A percentile compares a stretch with the other conserved stretches of the same genome.
These are phyloP conservation scores for Leuciscus waleckii DNA, from an alignment of 2,797 vertebrate genomes.

Conservation along the genomic window DNA sequence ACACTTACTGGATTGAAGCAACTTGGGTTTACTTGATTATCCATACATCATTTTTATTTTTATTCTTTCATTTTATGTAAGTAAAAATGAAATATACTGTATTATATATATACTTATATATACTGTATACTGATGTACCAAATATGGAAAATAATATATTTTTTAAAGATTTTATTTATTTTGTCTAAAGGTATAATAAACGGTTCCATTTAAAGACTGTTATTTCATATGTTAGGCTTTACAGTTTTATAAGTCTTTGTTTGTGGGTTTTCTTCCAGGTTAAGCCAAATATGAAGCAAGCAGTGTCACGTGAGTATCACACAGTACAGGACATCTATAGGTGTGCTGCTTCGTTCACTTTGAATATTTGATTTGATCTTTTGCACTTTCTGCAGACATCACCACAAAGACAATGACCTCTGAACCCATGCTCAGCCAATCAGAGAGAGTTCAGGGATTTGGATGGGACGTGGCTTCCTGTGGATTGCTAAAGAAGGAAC, in stretches of 20 bases:
- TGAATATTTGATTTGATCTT: neutral
- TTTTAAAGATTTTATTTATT: neutral
- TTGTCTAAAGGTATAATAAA: too few species aligned
- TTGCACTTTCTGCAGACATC: constrained; percentile 43
- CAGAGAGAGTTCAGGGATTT: constrained; percentile 60
- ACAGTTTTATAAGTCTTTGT: neutral
- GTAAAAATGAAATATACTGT: too few species aligned
- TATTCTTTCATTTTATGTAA: too few species aligned
- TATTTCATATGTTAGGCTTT: neutral
- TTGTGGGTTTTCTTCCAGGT: constrained; percentile 7
- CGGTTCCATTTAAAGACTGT: too few species aligned
- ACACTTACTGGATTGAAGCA: neutral
- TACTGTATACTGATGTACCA: neutral
- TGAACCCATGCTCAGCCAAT: constrained; percentile 69
- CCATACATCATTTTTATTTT: neutral
- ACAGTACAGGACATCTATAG: constrained; percentile 17
- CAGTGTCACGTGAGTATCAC: constrained; percentile 23
- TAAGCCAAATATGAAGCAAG: constrained; percentile 43
- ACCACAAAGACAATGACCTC: constrained; percentile 67
- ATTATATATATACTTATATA: too few species aligned
- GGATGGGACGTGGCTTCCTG: constrained; percentile 28
- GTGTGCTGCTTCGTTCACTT: neutral
- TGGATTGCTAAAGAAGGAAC: constrained; percentile 71
- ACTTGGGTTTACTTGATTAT: neutral
- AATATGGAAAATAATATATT: neutral